phyloP scores from a whole-genome alignment of 1,140 invertebrate species.

The Aphelenchoides fujianensis region DNA sequence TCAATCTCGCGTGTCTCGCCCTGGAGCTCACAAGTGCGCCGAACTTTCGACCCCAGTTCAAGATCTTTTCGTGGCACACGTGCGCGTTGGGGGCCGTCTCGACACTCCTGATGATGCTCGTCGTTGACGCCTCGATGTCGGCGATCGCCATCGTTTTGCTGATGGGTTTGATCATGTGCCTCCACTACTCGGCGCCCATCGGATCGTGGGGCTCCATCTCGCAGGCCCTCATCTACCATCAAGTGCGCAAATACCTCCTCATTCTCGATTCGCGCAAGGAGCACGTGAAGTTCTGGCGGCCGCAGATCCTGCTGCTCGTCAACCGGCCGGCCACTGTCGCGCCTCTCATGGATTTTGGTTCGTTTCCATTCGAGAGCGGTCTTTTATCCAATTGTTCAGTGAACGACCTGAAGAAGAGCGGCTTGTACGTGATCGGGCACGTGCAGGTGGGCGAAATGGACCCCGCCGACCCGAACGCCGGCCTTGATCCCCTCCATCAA shows the following conservation, averaged over 20 bases:
- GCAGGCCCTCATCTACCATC: slow-evolving; percentile 97
- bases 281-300: slow-evolving; percentile 92
- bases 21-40: slow-evolving; percentile 89
- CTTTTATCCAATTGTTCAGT: slow-evolving; percentile 66
- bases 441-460: slow-evolving; percentile 53
- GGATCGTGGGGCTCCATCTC: slow-evolving; percentile 91
- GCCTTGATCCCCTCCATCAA: slow-evolving; percentile 59
- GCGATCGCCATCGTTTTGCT: slow-evolving; percentile 77
- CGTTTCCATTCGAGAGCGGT: too few relatives aligned
- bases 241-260: slow-evolving; percentile 92
- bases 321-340: slow-evolving; percentile 82
- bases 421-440: slow-evolving; percentile 65
- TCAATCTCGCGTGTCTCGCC: slow-evolving; percentile 88
- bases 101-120: slow-evolving; percentile 88
- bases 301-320: slow-evolving; percentile 89
- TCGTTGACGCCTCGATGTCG: slow-evolving; percentile 85
- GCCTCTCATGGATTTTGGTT: slow-evolving; percentile 81
- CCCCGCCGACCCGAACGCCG: slow-evolving; percentile 13
- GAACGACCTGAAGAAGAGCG: slow-evolving; percentile 97
- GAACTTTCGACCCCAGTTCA: slow-evolving; percentile 93
- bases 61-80: slow-evolving; percentile 89
- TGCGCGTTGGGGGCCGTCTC: slow-evolving; percentile 81
- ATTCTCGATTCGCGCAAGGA: slow-evolving; percentile 90
- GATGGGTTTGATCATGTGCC: slow-evolving; percentile 59
- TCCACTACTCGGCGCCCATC: slow-evolving; percentile 72